Evolutionary conservation across 2,113 vertebrate species (phyloP), one percentile per base, ranked within the genome.

Genomic region (Motacilla tschutschensis): DNA sequence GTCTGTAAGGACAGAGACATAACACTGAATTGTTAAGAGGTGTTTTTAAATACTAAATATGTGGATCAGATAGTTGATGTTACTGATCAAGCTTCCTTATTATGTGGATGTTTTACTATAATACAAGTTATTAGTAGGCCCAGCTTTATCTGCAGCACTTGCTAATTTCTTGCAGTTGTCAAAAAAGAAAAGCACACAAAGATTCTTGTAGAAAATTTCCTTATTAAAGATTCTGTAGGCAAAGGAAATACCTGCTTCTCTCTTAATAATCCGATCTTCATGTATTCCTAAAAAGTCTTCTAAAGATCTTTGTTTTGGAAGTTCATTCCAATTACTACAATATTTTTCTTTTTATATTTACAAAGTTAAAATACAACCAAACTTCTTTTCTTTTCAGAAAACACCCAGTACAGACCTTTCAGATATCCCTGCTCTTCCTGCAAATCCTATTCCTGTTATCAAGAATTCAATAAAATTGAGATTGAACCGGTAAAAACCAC

Each of bases 401-500:
- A 88, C 84, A 51, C 91, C 96, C 85, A 95, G 92, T 87, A 94
- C 95, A 79, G 97, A 96, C 85, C 97, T 98, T 90, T 97, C 97
- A 38, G 95, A 96, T 88, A 95, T 95, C 76, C 96, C 97, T 67
- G 92, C 96, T 88, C 96, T 97, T 85, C 97, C 96, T 80, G 95
- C 95, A 95, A 97, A 97, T 95, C 97, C 97, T 93, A 95, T 97
- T 95, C 93, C 97, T 82, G 96, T 97, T 95, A 96, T 96, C 94
- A 98, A 97, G 97, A 98, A 97, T 96, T 97, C 97, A 93, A 97
- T 98, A 96, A 98, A 98, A 95, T 95, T 98, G 93, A 96, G 97
- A 90, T 95, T 97, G 91, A 97, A 97, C 92, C 97, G 97, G 94
- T 97, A 97, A 96, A 97, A 95, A 81, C 74, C 90, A 95, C 91